Conservation (phyloP, 2,888 invertebrate species). For the Mystacides longicornis region DNA sequence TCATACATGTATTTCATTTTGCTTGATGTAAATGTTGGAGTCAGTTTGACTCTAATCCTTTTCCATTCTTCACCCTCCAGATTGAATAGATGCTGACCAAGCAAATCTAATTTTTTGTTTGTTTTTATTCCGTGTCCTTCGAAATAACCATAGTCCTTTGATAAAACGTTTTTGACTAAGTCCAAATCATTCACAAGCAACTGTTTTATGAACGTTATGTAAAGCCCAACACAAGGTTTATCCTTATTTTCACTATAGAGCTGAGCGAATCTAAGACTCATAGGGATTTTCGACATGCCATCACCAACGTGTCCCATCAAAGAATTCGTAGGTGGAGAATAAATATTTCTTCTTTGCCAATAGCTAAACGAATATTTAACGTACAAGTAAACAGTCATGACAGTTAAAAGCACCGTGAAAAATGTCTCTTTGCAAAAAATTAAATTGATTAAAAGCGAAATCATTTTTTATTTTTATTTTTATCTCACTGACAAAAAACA, state of each 20-base stretch:
- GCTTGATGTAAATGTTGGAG: slow-evolving; percentile 21
- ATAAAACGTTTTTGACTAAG: slow-evolving; percentile 7
- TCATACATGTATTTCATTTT: slow-evolving; percentile 22
- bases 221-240: slow-evolving; percentile 9
- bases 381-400: slow-evolving; percentile 10
- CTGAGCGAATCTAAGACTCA: not conserved
- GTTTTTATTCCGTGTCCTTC: slow-evolving; percentile 8
- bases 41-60: slow-evolving; percentile 14
- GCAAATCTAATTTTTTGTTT: slow-evolving; percentile 3
- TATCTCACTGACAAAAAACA: too few species aligned
- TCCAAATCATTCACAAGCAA: slow-evolving; percentile 15
- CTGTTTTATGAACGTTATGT: not conserved
- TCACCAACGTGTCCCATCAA: slow-evolving; percentile 6
- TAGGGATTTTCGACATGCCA: not conserved
- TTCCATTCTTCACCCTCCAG: slow-evolving; percentile 18
- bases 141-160: slow-evolving; percentile 12
- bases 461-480: too few species aligned
- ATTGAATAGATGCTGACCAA: slow-evolving; percentile 14
- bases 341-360: slow-evolving; percentile 11
- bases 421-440: too few species aligned
- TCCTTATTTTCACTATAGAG: slow-evolving; percentile 13
- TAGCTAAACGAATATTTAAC: slow-evolving; percentile 3
- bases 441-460: too few species aligned
- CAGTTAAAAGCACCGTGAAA: not conserved
- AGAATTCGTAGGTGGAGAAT: not conserved